Conservation (phyloP, 2,888 invertebrate genomes). For the Plebejus argus region DNA sequence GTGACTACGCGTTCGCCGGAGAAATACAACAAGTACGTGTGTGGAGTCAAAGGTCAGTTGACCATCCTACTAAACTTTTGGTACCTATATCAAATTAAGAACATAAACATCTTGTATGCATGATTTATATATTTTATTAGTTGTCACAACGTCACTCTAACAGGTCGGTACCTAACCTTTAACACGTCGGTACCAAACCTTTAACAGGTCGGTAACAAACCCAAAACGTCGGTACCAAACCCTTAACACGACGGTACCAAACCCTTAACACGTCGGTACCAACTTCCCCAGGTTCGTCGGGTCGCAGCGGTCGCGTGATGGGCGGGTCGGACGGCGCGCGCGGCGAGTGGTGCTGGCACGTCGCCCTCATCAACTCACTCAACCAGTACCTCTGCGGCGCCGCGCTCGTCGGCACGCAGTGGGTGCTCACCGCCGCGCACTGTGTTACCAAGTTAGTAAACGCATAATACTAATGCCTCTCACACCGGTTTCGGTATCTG, state of each 20-base stretch:
- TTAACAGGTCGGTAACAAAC: too few relatives aligned
- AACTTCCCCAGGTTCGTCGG: slow-evolving; percentile 51
- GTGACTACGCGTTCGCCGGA: slow-evolving; percentile 86
- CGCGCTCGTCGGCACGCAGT: slow-evolving; percentile 95
- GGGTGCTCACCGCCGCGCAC: slow-evolving; percentile 96
- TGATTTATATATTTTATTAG: too few relatives aligned
- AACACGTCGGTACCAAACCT: too few relatives aligned
- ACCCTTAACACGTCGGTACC: not conserved
- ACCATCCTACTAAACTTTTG: too few relatives aligned
- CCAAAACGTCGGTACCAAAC: not conserved
- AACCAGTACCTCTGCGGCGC: slow-evolving; percentile 97
- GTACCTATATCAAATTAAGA: too few relatives aligned
- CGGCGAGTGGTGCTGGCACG: slow-evolving; percentile 97
- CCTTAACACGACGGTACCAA: not conserved
- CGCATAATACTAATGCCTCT: too few relatives aligned
- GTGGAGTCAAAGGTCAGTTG: slow-evolving; percentile 91
- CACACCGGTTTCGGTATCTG: too few relatives aligned
- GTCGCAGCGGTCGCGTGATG: slow-evolving; percentile 83
- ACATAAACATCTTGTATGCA: too few relatives aligned
- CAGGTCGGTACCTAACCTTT: too few relatives aligned
- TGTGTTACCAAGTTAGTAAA: slow-evolving; percentile 95
- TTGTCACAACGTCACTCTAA: too few relatives aligned
- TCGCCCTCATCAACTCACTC: slow-evolving; percentile 94
- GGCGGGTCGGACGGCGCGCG: slow-evolving; percentile 95
- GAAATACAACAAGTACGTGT: slow-evolving; percentile 92